phyloP scores from a whole-genome alignment of 2,113 vertebrate species.

The Eonycteris spelaea region DNA sequence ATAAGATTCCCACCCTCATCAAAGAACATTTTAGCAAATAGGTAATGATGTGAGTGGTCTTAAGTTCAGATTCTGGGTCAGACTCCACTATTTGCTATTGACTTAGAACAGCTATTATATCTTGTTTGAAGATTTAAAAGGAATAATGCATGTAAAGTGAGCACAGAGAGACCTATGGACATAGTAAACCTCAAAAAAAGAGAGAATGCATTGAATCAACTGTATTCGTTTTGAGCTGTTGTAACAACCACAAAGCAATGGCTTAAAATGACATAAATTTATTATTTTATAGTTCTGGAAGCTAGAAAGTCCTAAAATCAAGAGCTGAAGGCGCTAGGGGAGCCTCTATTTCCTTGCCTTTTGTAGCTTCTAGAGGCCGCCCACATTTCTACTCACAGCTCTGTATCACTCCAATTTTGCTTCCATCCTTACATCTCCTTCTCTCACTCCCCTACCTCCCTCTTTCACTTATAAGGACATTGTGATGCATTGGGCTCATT shows the following conservation, averaged over 20 bases:
- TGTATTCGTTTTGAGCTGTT: not conserved
- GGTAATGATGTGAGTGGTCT: not conserved
- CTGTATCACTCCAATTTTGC: not conserved
- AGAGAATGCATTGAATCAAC: not conserved
- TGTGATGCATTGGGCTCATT: not conserved
- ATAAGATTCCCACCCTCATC: not conserved
- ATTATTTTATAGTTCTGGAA: not conserved
- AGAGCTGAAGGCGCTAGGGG: too few relatives aligned
- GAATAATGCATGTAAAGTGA: not conserved
- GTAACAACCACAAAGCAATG: not conserved
- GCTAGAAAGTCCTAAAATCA: too few relatives aligned
- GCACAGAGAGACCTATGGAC: not conserved
- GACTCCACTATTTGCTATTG: not conserved
- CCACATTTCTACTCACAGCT: accelerated
- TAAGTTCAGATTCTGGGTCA: not conserved
- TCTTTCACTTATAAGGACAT: not conserved
- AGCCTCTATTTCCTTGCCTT: not conserved
- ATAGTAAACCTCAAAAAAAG: not conserved
- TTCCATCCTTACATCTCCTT: not conserved
- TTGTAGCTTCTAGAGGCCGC: not conserved
- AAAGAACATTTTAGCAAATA: not conserved
- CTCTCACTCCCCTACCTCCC: not conserved
- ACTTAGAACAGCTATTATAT: not conserved
- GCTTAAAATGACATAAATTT: not conserved
- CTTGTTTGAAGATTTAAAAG: not conserved